phyloP scores from a whole-genome alignment of 2,888 invertebrate species.

The Lymantria dispar region DNA sequence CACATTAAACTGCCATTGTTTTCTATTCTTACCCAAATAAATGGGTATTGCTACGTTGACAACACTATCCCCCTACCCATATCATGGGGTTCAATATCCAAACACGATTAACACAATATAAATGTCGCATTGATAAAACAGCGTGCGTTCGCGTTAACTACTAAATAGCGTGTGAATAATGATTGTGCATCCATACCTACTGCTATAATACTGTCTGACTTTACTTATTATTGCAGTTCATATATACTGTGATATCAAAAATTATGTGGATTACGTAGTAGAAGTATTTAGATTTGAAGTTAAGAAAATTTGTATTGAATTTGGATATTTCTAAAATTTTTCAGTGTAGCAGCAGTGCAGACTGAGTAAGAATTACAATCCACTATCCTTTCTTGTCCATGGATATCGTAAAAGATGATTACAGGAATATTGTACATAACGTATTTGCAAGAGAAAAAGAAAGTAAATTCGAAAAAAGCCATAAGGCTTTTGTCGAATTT shows the following conservation, averaged over 20 bases:
- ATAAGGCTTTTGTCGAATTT: no score
- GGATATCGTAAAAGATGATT: no score
- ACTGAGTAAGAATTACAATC: no score
- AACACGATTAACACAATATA: slow-evolving; percentile 75
- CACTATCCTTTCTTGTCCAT: no score
- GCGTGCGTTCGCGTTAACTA: slow-evolving; percentile 63
- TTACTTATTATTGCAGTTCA: slow-evolving; percentile 30
- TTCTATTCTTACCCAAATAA: background rate
- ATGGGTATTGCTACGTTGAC: slow-evolving; percentile 10
- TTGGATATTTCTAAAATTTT: no score
- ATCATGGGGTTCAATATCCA: slow-evolving; percentile 43
- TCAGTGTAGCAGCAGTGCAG: no score
- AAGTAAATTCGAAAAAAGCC: no score
- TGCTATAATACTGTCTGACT: slow-evolving; percentile 33
- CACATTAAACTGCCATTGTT: background rate
- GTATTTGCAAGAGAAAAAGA: no score
- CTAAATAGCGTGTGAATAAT: slow-evolving; percentile 80
- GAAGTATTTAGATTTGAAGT: background rate
- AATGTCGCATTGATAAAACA: slow-evolving; percentile 78
- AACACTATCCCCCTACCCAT: slow-evolving; percentile 26
- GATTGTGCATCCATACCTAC: slow-evolving; percentile 38
- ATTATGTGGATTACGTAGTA: slow-evolving; percentile 1
- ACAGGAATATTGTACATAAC: no score
- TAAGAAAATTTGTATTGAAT: no score
- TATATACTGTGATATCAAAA: slow-evolving; percentile 19